Conservation (phyloP, 37 sponge, comb jelly and placozoan species). For the Oopsacas minuta region DNA sequence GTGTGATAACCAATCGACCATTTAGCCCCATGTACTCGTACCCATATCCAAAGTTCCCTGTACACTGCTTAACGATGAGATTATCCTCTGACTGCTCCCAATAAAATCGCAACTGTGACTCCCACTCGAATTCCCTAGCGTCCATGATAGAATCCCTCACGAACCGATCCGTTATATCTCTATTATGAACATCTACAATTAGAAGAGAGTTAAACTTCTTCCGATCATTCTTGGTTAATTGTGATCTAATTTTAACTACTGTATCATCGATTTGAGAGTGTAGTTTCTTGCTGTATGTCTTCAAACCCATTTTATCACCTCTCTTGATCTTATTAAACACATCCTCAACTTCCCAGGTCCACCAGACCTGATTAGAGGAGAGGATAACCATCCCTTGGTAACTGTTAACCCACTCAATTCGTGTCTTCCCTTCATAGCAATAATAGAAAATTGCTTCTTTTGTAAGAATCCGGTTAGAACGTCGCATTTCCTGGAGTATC, state of each 20-base stretch:
- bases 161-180: constrained; percentile 95
- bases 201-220: constrained; percentile 98
- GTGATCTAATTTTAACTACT: constrained; percentile 89
- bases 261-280: constrained; percentile 82
- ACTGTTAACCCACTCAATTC: constrained; percentile 88
- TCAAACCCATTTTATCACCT: constrained; percentile 98
- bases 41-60: constrained; percentile 87
- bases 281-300: constrained; percentile 89
- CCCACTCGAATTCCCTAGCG: constrained; percentile 98
- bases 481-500: constrained; percentile 88
- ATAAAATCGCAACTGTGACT: constrained; percentile 96
- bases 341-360: constrained; percentile 99
- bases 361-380: constrained; percentile 96
- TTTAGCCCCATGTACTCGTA: constrained; percentile 99
- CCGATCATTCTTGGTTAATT: constrained; percentile 85
- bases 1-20: constrained; percentile 86
- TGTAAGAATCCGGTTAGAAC: constrained; percentile 81
- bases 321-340: constrained; percentile 92
- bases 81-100: constrained; percentile 86
- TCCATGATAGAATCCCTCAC: constrained; percentile 99
- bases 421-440: constrained; percentile 42
- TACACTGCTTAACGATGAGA: constrained; percentile 80
- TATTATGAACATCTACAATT: constrained; percentile 96
- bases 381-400: constrained; percentile 97
- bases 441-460: constrained; percentile 85